Evolutionary conservation across 2,888 invertebrate genomes (phyloP), one percentile per base, ranked within the genome.

Genomic region (Cancer borealis): DNA sequence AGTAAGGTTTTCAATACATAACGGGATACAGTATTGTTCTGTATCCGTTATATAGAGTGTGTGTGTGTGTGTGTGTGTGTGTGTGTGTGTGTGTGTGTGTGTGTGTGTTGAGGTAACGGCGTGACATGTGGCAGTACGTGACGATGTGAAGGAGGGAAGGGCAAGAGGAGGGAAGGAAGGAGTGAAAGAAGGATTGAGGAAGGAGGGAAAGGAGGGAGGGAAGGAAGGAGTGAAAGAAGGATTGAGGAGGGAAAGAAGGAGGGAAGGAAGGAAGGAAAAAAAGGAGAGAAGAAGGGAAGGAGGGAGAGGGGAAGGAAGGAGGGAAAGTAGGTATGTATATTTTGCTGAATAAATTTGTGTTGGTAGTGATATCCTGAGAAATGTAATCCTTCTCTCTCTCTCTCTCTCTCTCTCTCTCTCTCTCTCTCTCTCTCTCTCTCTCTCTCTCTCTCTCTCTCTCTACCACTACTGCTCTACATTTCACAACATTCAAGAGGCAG

Each of bases 91-190:
- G 66, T 54, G 47, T 39, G 66, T 54, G 47, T 39, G 49, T 5
- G 60, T 17, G 60, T 10, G 66, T 54, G 47, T 0, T 39, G 39
- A 39, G 39, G 2, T 39, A 54, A 12, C 3, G 54, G 10, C 0
- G 12, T 12, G 54, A 54, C 54, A 54, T 54, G 14, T 54, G 54
- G 14, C 54, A 17, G 54, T 54, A 17, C 54, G 54, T 14, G 54
- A 14, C 8, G 87, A 30, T 49, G 79, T 26, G 49, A 87, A 92
- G 17, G 84, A 87, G 47, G 26, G 47, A 60, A 93, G 89, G 89
- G 66, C 88, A 66, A 93, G 45, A 93, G 46, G 89, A 46, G 73
- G 47, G 66, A 45, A 93, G 26, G 45, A 79, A 84, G 87, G 49
- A 87, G 79, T 26, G 49, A 87, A 92, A 5, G 84, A 87, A 87